Base-by-base conservation (phyloP, 2,888 invertebrate species). In the Tiliacea citrago region DNA sequence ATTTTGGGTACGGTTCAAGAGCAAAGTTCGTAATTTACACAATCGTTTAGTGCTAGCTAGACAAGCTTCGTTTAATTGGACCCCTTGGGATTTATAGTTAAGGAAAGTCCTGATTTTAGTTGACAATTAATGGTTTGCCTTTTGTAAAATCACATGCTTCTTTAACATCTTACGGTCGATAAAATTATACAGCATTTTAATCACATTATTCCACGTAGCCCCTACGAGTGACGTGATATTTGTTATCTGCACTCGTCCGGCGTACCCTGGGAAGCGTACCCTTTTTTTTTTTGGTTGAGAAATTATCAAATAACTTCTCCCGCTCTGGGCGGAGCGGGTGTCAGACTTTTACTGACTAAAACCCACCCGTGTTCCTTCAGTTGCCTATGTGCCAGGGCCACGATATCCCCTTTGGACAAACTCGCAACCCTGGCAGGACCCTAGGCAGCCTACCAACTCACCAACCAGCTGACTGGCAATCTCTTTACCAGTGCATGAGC, bases 1-100 rank as follows among this genome's bases (percentile, higher is more conserved):
- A 70, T 77, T 85, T 76, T 55, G 68, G 61, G 57, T 13, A 47
- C 45, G 62, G 55, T n/a, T 73, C 65, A 49, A 67, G 68, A 67
- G 49, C 61, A 69, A 83, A 79, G 66, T 86, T 82, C 79, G 82
- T 84, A 79, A 88, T 88, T 86, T 86, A 79, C 77, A 78, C 81
- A 73, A 75, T 55, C 79, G 81, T 70, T 82, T 81, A 79, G 68
- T 47, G 55, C 29, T 65, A 68, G 63, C 68, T 68, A 78, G 73
- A 81, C 76, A 73, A 45, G 77, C 55, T 21, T 53, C 53, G 39
- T 75, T 76, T 86, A 84, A 86, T 86, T 88, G 67, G 68, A 79
- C 75, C 77, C 75, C 55, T 62, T 62, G 18, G 18, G 21, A 24
- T 49, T 53, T 18, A 55, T 1, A 67, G 18, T 53, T 29, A 7